Base-by-base conservation (phyloP, 2,113 vertebrate species). In the Choloepus hoffmanni region DNA sequence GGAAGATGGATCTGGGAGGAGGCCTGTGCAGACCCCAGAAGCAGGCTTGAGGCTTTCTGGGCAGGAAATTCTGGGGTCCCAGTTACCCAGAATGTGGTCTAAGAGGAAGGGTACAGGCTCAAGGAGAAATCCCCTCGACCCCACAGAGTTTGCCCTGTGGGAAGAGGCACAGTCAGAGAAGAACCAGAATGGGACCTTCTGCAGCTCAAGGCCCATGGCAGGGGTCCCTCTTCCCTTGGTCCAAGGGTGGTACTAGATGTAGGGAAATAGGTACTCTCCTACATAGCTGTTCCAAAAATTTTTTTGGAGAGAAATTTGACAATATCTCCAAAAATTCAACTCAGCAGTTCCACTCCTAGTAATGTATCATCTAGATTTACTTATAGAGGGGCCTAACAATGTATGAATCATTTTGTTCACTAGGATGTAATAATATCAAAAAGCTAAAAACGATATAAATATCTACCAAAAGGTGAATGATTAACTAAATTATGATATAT, bases 321-420 rank as follows among this genome's bases (percentile, higher is more conserved):
- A 68, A 7, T 74, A 86, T 68, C 55, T 73, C 83, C 58, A 40
- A 89, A 86, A 94, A 87, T 79, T 86, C 55, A 90, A 77, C n/a
- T 12, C 26, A 43, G 10, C 9, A 50, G 19, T 92, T 87, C 81
- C 5, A 68, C 40, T 78, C 87, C 87, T 90, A 92, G 85, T 76
- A 65, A 77, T 50, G 12, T 36, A 30, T 60, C 70, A 95, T 78
- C 94, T 90, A 36, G 30, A 48, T 53, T 96, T 95, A 84, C 82
- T 92, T 79, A 70, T 50, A 83, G 55, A 94, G 16, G 12, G 89
- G 55, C 62, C 85, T 40, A 55, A 68, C 40, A 24, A 43, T 65
- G 1, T 60, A 60, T 60, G 58, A 33, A 89, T 55, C 55, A 94
- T 90, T 96, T 79, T 79, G 19, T 58, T 85, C 50, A 78, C 85